Base-by-base conservation (phyloP, 2,888 invertebrate species). In the Empis stercorea region DNA sequence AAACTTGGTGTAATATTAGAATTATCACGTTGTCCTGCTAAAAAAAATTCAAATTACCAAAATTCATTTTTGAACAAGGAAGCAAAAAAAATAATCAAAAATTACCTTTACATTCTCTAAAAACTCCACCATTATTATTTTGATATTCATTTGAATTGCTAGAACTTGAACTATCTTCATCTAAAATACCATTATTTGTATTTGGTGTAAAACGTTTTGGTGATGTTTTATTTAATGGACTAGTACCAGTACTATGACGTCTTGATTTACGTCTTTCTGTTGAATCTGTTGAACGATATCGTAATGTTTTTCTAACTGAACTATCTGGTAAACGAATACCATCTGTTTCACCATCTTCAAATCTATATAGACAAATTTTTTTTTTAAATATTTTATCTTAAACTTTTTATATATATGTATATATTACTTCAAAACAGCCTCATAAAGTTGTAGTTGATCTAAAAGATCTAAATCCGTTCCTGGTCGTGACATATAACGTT, bases 401-500 rank as follows among this genome's bases (percentile, higher is more conserved):
- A 38, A 30, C 10, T 17, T 17, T 20, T 17, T 34, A 1, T 30
- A 15, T 15, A 4, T 30, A 91, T 34, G 1, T 30, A 15, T 15
- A 4, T 30, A 91, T 63, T 82, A 87, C 61, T 87, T 81, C 37
- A 96, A 72, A 23, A 94, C 92, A 38, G 93, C 88, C 68, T 96
- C 95, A 68, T 94, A 96, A 51, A 94, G 84, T 67, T 94, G 92
- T 64, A 96, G 80, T 70, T 96, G 95, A 61, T 94, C 81, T 34
- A 95, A 72, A 30, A 96, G 76, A 72, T 95, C 95, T 56, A 93
- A 73, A 71, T 95, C 94, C 0, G 92, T 91, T 36, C 92, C 92
- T 54, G 87, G 89, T 65, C 87, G 87, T 11, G 87, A 83, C 86
- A 91, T 88, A 65, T 91, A 91, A 48, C 86, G 75, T 62, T 87